A percentile compares a stretch with the other conserved stretches of the same genome.
Evolutionary conservation across 2,888 invertebrate species (phyloP).

Genomic region (Platycheirus rosarum): DNA sequence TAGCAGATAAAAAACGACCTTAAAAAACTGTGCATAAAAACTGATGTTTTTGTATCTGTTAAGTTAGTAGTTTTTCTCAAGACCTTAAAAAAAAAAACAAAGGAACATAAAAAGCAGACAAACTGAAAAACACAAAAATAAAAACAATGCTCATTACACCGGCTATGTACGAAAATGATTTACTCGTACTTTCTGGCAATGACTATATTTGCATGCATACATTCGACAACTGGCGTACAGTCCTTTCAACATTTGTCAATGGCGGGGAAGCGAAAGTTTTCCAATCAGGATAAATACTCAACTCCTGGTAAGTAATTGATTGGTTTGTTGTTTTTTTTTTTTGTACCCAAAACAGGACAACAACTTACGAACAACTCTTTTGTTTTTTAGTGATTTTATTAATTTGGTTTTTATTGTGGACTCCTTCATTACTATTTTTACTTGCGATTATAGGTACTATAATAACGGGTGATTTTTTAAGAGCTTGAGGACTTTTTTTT

Average conservation of each 20-base stretch:
- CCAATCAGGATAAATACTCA: slow-evolving; percentile 68
- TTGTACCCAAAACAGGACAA: background rate
- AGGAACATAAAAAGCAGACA: slow-evolving; percentile 19
- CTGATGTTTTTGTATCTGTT: slow-evolving; percentile 2
- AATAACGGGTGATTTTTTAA: too few relatives aligned
- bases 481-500: too few relatives aligned
- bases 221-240: slow-evolving; percentile 56
- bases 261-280: slow-evolving; percentile 64
- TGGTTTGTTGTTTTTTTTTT: background rate
- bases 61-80: slow-evolving; percentile 13
- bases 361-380: background rate
- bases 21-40: slow-evolving; percentile 32
- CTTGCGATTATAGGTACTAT: too few relatives aligned
- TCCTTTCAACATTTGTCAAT: slow-evolving; percentile 57
- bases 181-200: slow-evolving; percentile 71
- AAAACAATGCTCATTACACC: slow-evolving; percentile 69
- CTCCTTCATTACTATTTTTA: too few relatives aligned
- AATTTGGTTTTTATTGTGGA: background rate
- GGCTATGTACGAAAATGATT: slow-evolving; percentile 74
- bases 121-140: slow-evolving; percentile 41
- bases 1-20: slow-evolving; percentile 24
- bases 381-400: background rate
- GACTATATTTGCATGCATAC: slow-evolving; percentile 66
- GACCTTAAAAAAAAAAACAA: slow-evolving; percentile 11
- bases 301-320: slow-evolving; percentile 57